phyloP scores from a whole-genome alignment of 2,888 invertebrate species.

The Nemotelus nigrinus region DNA sequence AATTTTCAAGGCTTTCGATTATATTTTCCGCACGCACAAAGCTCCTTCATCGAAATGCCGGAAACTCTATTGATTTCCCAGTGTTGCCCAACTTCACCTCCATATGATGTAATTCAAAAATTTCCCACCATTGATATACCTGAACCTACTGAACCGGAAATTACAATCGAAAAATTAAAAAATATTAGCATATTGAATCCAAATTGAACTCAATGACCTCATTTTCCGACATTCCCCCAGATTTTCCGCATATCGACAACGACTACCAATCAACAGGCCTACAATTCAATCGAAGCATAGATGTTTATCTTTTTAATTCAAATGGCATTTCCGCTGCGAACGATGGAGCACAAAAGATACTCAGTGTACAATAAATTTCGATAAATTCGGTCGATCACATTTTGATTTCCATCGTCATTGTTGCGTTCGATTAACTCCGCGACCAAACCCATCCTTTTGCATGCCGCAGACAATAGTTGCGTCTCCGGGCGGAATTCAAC shows the following conservation, averaged over 20 bases:
- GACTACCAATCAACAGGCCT: not conserved
- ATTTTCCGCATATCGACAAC: not conserved
- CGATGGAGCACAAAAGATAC: slow-evolving; percentile 11
- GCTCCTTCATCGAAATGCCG: too few relatives aligned
- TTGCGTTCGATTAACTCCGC: slow-evolving; percentile 25
- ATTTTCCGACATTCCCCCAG: not conserved
- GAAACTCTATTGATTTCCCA: too few relatives aligned
- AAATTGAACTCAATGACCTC: not conserved
- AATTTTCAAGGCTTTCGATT: too few relatives aligned
- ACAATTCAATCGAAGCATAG: not conserved
- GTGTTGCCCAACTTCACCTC: too few relatives aligned
- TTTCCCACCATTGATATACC: not conserved
- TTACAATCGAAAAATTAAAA: too few relatives aligned
- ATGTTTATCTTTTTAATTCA: slow-evolving; percentile 6
- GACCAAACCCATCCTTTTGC: slow-evolving; percentile 43
- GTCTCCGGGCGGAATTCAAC: not conserved
- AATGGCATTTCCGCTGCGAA: slow-evolving; percentile 15
- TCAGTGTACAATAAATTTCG: slow-evolving; percentile 8
- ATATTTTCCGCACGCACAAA: too few relatives aligned
- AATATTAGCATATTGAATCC: not conserved
- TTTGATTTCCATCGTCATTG: slow-evolving; percentile 28
- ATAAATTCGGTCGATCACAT: slow-evolving; percentile 36
- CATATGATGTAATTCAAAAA: too few relatives aligned
- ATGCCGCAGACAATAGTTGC: not conserved
- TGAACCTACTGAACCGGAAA: not conserved